Evolutionary conservation across 2,797 vertebrate species (phyloP), one percentile per base, ranked within the genome.

Genomic region (Lates japonicus): DNA sequence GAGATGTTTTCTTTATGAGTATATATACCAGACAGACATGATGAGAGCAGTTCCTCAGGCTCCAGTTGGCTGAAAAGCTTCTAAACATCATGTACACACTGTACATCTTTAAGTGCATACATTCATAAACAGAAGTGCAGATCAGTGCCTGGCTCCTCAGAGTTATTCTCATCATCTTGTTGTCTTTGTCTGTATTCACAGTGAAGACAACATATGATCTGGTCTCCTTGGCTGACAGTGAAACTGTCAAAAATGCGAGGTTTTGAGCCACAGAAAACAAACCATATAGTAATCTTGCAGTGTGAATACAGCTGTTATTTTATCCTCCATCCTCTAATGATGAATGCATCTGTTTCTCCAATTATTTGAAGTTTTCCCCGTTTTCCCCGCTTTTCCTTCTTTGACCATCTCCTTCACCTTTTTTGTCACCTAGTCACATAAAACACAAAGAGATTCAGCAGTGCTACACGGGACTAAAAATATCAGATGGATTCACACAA

Each of bases 121-220:
- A 92, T 76, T 94, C 94, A 95, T 89, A 57, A 83, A 82, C 70
- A 93, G 90, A 91, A 88, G 75, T 3, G 37, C 73, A 51, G 17
- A 60, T 89, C 84, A 83, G 82, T 0, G 33, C 3, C 87, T 29
- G 67, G 83, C 46, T 31, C 76, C 83, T 74, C 57, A 37, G 75
- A 69, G 48, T 25, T 25, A 64, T 20, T 81, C 77, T 74, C 70
- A 66, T 42, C 65, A 49, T 69, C 42, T 0, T 75, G 12, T 20
- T 7, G 2, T 55, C 62, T 25, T 44, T 33, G 65, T 59, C 74
- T 70, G 17, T 70, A 75, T 83, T 86, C 74, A 82, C 73, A 70
- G 2, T 17, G 37, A 60, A 55, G 49, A 41, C 0, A 11, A 22
- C 0, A 4, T 13, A 9, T 19, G 58, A 42, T 74, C 51, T 59